These are phyloP conservation scores for Trialeurodes vaporariorum DNA, from an alignment of 1,140 invertebrate genomes.

Conservation along the genomic window DNA sequence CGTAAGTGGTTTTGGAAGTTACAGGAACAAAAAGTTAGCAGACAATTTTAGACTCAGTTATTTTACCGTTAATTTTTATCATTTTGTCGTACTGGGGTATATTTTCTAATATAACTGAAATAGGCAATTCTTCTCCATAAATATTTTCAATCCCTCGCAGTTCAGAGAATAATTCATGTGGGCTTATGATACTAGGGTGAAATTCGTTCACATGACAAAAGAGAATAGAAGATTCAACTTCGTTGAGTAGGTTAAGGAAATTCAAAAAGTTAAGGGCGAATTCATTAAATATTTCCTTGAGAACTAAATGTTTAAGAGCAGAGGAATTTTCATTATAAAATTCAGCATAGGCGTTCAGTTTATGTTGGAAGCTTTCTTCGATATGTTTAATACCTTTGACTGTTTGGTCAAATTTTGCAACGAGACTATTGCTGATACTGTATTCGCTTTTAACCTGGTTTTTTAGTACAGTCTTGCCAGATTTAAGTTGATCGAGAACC, in stretches of 20 bases:
- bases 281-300: not conserved
- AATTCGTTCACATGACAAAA: slow-evolving; percentile 2
- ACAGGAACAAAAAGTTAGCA: not conserved
- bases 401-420: slow-evolving; percentile 4
- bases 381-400: slow-evolving; percentile 7
- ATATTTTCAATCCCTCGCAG: not conserved
- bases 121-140: not conserved
- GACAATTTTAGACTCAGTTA: not conserved
- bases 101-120: not conserved
- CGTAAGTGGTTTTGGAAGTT: not conserved
- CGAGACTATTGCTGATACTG: not conserved
- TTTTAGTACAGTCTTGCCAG: not conserved
- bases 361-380: not conserved
- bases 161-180: not conserved
- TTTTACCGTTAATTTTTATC: slow-evolving; percentile 1
- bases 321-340: not conserved
- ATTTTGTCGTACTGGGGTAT: not conserved
- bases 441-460: no score
- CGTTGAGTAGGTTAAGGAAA: not conserved
- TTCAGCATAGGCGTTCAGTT: not conserved
- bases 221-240: not conserved
- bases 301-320: not conserved
- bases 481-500: not conserved
- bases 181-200: slow-evolving; percentile 6
- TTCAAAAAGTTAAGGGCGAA: not conserved